Evolutionary conservation across 2,888 invertebrate genomes (phyloP).

Genomic region (Subacronicta megacephala): DNA sequence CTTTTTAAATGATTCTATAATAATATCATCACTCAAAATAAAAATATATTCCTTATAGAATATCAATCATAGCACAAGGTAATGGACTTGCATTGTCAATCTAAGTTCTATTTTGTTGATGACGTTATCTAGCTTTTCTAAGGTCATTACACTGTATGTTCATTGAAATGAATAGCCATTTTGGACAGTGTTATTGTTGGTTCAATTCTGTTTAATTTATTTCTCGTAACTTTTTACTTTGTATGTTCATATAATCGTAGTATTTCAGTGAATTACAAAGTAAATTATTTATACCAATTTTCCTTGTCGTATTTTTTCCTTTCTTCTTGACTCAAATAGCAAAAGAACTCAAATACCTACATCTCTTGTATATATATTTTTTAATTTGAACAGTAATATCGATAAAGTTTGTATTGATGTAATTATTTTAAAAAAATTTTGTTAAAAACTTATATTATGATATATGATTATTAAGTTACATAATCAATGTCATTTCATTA

Average conservation of each 20-base stretch:
- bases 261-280: neutral
- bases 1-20: slow-evolving; percentile 39
- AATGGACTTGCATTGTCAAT: slow-evolving; percentile 2
- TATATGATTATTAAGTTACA: no score
- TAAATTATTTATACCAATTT: neutral
- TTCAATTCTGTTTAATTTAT: neutral
- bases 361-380: no score
- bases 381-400: no score
- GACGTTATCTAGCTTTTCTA: neutral
- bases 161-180: neutral
- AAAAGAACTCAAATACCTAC: no score
- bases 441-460: no score
- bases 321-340: neutral
- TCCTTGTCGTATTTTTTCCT: no score
- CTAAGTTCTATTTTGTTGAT: slow-evolving; percentile 3
- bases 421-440: no score
- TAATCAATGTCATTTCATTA: no score
- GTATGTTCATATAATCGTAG: neutral
- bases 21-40: slow-evolving; percentile 22
- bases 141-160: slow-evolving; percentile 1
- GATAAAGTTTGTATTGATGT: no score
- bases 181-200: neutral
- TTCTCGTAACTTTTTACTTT: neutral
- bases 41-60: slow-evolving; percentile 14
- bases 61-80: slow-evolving; percentile 20